Conservation (phyloP, 2,797 vertebrate species). For the Argya squamiceps region DNA sequence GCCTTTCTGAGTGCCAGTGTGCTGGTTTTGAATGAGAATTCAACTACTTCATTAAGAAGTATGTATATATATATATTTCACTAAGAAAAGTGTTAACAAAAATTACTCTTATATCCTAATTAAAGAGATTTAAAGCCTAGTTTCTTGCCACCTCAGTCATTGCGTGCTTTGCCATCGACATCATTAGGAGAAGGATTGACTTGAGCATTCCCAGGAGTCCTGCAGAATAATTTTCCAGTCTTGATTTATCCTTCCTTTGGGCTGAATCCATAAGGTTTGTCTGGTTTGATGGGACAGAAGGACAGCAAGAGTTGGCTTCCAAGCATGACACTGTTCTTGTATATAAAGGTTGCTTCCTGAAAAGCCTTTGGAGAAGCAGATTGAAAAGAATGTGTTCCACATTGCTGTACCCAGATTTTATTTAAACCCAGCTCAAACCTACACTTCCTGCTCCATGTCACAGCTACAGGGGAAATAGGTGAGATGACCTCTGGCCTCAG, state of each 20-base stretch:
- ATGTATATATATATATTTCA: neutral
- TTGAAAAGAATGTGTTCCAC: neutral
- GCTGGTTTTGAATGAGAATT: neutral
- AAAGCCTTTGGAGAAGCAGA: neutral
- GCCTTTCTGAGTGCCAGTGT: neutral
- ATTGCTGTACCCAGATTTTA: neutral
- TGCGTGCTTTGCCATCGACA: conserved; percentile 12
- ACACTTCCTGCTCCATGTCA: neutral
- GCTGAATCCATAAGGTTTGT: neutral
- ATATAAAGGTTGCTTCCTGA: neutral
- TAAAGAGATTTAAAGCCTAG: conserved; percentile 59
- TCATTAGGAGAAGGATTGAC: conserved; percentile 40
- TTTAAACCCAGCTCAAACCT: neutral
- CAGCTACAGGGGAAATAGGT: neutral
- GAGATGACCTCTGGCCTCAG: neutral
- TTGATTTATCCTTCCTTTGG: neutral
- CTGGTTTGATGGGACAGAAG: neutral
- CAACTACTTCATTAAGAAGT: neutral
- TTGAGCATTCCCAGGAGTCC: neutral
- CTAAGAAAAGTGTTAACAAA: conserved; percentile 22
- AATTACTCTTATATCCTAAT: conserved; percentile 39
- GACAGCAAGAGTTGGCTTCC: neutral
- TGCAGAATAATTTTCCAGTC: neutral
- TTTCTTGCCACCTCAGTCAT: conserved; percentile 27
- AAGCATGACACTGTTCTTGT: neutral